Evolutionary conservation across 2,797 vertebrate genomes (phyloP).

Genomic region (Yasuhikotakia modesta): DNA sequence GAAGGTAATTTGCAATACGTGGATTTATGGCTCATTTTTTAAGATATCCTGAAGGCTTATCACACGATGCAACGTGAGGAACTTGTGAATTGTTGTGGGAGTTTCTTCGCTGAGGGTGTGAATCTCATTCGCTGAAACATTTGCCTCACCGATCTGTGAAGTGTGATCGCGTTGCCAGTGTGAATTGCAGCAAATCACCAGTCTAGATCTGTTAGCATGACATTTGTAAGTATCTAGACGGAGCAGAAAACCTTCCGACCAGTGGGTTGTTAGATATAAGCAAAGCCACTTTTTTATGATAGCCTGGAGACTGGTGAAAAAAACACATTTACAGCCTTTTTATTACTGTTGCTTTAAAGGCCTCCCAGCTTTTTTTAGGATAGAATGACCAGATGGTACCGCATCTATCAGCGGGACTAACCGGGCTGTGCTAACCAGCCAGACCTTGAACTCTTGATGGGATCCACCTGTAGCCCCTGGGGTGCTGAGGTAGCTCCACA

Average conservation of each 20-base stretch:
- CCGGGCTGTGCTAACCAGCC: neutral
- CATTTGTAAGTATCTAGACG: neutral
- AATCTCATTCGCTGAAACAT: conserved; percentile 28
- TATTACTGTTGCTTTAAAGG: neutral
- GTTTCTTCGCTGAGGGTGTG: conserved; percentile 29
- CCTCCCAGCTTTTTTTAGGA: neutral
- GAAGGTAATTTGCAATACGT: neutral
- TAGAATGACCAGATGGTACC: conserved; percentile 1
- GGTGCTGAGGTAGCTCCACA: neutral
- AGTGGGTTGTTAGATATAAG: neutral
- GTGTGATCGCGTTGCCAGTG: conserved; percentile 6
- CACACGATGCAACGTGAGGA: conserved; percentile 13
- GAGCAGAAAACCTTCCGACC: neutral
- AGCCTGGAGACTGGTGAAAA: neutral
- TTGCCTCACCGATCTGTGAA: no score
- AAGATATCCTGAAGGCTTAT: conserved; percentile 12
- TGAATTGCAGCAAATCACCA: conserved; percentile 34
- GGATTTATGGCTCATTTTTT: conserved; percentile 8
- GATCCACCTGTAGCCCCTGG: neutral
- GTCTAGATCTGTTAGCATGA: conserved; percentile 24
- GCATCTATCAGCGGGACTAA: neutral
- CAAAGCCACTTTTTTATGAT: neutral
- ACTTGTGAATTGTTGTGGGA: conserved; percentile 44
- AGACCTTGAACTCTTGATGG: neutral
- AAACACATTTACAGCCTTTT: neutral